Base-by-base conservation (phyloP, 2,888 invertebrate species). In the Hydrotaea diabolus region DNA sequence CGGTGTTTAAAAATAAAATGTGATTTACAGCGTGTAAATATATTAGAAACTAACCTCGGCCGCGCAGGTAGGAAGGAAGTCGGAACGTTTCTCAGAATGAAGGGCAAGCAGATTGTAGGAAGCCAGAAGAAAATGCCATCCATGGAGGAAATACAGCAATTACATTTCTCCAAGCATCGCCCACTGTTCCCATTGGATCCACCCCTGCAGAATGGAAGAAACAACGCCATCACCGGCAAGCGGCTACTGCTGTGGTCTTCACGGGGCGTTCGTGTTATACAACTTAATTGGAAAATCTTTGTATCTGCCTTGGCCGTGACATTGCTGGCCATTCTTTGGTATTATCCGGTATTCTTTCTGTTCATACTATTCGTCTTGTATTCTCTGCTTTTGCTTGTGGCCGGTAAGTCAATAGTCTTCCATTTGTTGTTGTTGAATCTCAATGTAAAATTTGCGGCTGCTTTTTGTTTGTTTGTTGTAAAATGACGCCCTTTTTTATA, bases 331-430 rank as follows among this genome's bases (percentile, higher is more conserved):
- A 90, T 92, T 83, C 90, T 92, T 87, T 92, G 91, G 89, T 92
- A 92, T 88, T 92, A 92, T 89, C 92, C 92, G 82, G 89, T 91
- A 64, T 90, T 92, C 85, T 92, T 92, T 86, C 89, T 92, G 81
- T 90, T 92, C 85, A 91, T 92, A 79, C 87, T 92, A 31, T 92
- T 92, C 86, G 87, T 90, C 46, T 85, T 91, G 36, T 92, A 92
- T 86, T 92, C 92, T 17, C 80, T 91, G 83, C 87, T 92, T 84
- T 87, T 92, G 82, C 89, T 92, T 46, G 86, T 90, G 85, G 89
- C 90, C 83, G 92, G 92, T 92, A 88, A 91, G 91, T 89, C 66
- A 62, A 49, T 53, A 39, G 8, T 11, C 39, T 39, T 39, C 39
- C 39, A 39, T 39, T 39, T 39, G 9, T 39, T 8, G 1, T 9